Conservation (phyloP, 2,113 vertebrate species). For the Amphilophus citrinellus region DNA sequence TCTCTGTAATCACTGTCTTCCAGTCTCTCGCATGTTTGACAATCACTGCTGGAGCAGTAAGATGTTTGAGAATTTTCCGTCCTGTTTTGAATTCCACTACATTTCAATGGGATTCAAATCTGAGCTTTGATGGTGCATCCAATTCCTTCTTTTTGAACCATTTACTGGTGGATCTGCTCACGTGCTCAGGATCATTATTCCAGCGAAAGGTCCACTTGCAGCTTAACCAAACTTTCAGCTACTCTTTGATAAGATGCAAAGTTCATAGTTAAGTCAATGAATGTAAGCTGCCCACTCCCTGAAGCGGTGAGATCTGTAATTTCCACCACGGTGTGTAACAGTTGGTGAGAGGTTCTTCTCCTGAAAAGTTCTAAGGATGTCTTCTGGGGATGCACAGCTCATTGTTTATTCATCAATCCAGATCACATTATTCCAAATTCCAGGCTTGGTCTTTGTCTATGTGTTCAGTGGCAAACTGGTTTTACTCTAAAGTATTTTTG, state of each 20-base stretch:
- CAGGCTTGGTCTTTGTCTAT: background rate
- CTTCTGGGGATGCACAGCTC: rapidly evolving
- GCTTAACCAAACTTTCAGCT: background rate
- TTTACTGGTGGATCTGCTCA: rapidly evolving
- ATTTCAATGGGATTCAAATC: background rate
- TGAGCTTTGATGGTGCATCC: too few relatives aligned
- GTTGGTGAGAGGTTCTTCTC: background rate
- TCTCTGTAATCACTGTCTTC: background rate
- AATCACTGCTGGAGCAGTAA: background rate
- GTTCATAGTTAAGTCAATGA: background rate
- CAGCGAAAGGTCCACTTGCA: background rate
- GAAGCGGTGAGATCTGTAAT: background rate
- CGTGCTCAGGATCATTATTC: rapidly evolving
- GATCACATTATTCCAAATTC: background rate
- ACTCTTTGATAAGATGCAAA: background rate
- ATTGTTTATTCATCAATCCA: too few relatives aligned
- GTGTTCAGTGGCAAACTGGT: background rate
- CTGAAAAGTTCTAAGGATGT: rapidly evolving
- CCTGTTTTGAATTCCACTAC: background rate
- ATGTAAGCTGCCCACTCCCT: background rate
- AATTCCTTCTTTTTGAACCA: background rate
- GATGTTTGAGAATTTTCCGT: background rate
- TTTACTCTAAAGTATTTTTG: background rate
- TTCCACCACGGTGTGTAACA: background rate
- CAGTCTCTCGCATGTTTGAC: background rate